A percentile compares a stretch with the other conserved stretches of the same genome.
Evolutionary conservation across 2,888 invertebrate genomes (phyloP).

Genomic region (Leptinotarsa juncta): DNA sequence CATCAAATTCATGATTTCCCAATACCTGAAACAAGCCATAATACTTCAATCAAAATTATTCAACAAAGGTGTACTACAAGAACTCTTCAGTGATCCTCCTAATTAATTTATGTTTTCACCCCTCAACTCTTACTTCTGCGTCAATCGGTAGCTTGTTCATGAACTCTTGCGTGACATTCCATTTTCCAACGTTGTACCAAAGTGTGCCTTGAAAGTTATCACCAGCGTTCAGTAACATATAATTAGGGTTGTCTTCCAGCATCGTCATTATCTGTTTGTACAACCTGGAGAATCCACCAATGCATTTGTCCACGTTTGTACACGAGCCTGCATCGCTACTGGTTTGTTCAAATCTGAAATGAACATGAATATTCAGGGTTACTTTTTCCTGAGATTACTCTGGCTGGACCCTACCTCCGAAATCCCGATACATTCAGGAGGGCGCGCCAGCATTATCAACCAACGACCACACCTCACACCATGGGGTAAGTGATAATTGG

Average conservation of each 20-base stretch:
- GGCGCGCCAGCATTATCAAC: too few species aligned
- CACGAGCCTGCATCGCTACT: constrained; percentile 41
- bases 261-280: constrained; percentile 70
- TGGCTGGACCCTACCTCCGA: too few species aligned
- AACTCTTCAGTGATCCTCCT: neutral
- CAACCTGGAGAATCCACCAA: constrained; percentile 78
- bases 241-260: constrained; percentile 65
- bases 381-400: too few species aligned
- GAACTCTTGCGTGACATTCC: constrained; percentile 80
- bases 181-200: constrained; percentile 82
- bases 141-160: constrained; percentile 82
- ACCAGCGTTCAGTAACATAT: constrained; percentile 82
- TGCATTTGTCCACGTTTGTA: constrained; percentile 67
- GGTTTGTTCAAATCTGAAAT: constrained; percentile 46
- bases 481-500: too few species aligned
- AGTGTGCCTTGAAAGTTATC: constrained; percentile 88
- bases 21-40: constrained; percentile 71
- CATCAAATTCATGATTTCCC: constrained; percentile 91
- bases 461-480: too few species aligned
- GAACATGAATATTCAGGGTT: neutral
- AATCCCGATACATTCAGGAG: too few species aligned
- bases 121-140: constrained; percentile 73
- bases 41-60: neutral
- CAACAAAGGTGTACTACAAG: neutral
- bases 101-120: neutral